A percentile compares a stretch with the other conserved stretches of the same genome.
phyloP scores from a whole-genome alignment of 2,888 invertebrate species.

The Ischnura elegans region DNA sequence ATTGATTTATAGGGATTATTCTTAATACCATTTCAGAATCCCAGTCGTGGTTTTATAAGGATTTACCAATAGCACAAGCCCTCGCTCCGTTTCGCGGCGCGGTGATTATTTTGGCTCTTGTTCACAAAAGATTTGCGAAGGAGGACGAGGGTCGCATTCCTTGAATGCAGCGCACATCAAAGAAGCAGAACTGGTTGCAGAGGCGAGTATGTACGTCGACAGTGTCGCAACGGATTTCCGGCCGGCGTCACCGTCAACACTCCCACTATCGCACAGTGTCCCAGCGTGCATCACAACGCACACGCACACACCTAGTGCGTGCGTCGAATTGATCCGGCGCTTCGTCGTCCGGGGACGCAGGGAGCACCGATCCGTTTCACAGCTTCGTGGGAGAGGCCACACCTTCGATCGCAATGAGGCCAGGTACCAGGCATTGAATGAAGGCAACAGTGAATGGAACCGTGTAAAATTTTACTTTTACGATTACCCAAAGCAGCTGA shows the following conservation, averaged over 20 bases:
- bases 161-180: not conserved
- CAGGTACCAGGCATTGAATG: too few species aligned
- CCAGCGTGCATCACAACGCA: too few species aligned
- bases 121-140: not conserved
- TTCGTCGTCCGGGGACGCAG: not conserved
- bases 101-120: not conserved
- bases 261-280: not conserved
- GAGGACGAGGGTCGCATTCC: not conserved
- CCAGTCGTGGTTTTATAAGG: too few species aligned
- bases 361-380: slow-evolving; percentile 1
- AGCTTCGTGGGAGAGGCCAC: not conserved
- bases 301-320: not conserved
- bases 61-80: not conserved
- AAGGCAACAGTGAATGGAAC: too few species aligned
- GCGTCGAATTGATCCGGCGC: not conserved
- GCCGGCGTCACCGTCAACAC: not conserved
- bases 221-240: not conserved
- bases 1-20: too few species aligned
- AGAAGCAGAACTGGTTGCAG: not conserved
- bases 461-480: too few species aligned
- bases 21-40: too few species aligned
- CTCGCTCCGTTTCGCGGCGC: not conserved
- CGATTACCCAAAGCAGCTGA: too few species aligned
- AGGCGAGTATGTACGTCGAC: too few species aligned
- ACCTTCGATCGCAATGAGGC: too few species aligned